Conservation (phyloP, 2,797 vertebrate genomes). For the Girardinus metallicus region DNA sequence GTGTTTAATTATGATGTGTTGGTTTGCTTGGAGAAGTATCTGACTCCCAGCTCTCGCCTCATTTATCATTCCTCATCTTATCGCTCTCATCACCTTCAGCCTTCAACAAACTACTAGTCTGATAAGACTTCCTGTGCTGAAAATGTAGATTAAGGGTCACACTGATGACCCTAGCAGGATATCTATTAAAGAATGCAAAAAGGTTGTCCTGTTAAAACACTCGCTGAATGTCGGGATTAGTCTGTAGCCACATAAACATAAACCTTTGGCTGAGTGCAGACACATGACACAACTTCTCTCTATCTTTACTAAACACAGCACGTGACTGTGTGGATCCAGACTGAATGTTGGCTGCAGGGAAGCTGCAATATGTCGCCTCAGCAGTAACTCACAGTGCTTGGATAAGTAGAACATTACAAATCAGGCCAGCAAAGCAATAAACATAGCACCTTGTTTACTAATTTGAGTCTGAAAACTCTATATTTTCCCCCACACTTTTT, state of each 20-base stretch:
- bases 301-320: conserved; percentile 55
- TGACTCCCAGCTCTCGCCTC: conserved; percentile 34
- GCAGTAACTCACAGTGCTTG: conserved; percentile 2
- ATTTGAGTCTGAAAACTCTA: background rate
- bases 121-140: conserved; percentile 29
- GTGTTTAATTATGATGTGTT: background rate
- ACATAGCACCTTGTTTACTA: background rate
- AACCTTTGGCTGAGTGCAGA: conserved; percentile 34
- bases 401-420: background rate
- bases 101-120: conserved; percentile 29
- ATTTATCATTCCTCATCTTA: conserved; percentile 54
- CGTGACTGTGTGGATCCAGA: conserved; percentile 29
- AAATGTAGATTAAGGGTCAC: conserved; percentile 28
- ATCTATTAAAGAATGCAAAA: conserved; percentile 25
- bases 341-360: conserved; percentile 43
- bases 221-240: conserved; percentile 26
- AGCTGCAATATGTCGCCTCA: conserved; percentile 21
- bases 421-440: background rate
- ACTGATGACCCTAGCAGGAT: conserved; percentile 19
- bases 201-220: conserved; percentile 25
- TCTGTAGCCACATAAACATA: conserved; percentile 37
- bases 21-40: conserved; percentile 3
- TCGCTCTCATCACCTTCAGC: conserved; percentile 42
- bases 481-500: background rate
- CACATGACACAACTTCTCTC: conserved; percentile 43